Percentiles rank a stretch among this genome's conserved stretches.
phyloP scores from a whole-genome alignment of 2,797 vertebrate species.

The Cygnus olor region DNA sequence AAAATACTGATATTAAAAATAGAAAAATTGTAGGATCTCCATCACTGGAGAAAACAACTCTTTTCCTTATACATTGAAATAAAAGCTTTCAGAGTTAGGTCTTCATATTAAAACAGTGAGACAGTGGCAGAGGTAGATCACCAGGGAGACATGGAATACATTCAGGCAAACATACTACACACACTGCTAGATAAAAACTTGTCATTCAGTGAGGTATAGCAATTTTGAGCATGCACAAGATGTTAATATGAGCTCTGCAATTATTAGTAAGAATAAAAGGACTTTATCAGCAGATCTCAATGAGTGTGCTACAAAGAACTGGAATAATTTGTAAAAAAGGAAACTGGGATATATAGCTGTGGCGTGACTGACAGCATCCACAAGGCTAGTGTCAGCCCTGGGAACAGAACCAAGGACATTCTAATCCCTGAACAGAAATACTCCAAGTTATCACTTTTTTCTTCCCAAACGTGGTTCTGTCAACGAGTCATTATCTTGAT shows the following conservation, averaged over 20 bases:
- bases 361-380: conserved; percentile 43
- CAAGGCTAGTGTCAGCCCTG: conserved; percentile 26
- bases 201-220: background rate
- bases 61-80: background rate
- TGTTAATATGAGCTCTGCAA: background rate
- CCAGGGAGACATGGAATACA: background rate
- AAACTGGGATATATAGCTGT: background rate
- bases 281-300: conserved; percentile 55
- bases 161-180: background rate
- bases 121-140: background rate
- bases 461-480: background rate
- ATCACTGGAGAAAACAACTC: background rate
- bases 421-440: conserved; percentile 35
- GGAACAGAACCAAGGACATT: conserved; percentile 61
- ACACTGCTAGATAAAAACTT: background rate
- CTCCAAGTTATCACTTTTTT: background rate
- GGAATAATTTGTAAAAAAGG: background rate
- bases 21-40: background rate
- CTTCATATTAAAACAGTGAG: background rate
- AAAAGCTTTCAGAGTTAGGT: background rate
- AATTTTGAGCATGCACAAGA: background rate
- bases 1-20: background rate
- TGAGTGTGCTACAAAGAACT: conserved; percentile 26
- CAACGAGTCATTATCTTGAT: conserved; percentile 35
- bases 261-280: conserved; percentile 49